Evolutionary conservation across 2,797 vertebrate species (phyloP).

Genomic region (Amblyraja radiata): DNA sequence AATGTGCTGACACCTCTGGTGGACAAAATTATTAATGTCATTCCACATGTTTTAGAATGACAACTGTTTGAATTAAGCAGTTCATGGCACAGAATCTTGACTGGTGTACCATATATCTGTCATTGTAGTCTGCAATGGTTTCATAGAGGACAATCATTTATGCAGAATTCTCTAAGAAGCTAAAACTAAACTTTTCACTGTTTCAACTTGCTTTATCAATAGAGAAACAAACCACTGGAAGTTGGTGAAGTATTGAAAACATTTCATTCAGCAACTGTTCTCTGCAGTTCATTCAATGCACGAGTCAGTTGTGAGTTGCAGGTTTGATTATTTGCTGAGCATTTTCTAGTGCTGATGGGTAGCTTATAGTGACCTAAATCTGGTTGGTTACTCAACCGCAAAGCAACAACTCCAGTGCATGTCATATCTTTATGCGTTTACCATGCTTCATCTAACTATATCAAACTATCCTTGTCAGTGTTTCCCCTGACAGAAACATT

Average conservation of each 20-base stretch:
- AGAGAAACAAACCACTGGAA: too few relatives aligned
- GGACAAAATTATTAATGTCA: not conserved
- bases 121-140: not conserved
- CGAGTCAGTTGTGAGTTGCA: not conserved
- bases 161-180: not conserved
- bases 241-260: not conserved
- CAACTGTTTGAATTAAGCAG: not conserved
- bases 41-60: not conserved
- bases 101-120: not conserved
- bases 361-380: not conserved
- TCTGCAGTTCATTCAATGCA: not conserved
- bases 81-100: not conserved
- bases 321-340: not conserved
- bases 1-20: not conserved
- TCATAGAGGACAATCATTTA: not conserved
- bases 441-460: not conserved
- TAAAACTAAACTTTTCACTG: not conserved
- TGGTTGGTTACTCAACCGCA: constrained; percentile 12
- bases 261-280: not conserved
- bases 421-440: not conserved
- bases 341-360: not conserved
- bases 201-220: not conserved
- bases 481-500: not conserved
- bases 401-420: not conserved
- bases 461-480: not conserved